A percentile compares a stretch with the other conserved stretches of the same genome.
Evolutionary conservation across 2,113 vertebrate species (phyloP).

Genomic region (Penelope pileata): DNA sequence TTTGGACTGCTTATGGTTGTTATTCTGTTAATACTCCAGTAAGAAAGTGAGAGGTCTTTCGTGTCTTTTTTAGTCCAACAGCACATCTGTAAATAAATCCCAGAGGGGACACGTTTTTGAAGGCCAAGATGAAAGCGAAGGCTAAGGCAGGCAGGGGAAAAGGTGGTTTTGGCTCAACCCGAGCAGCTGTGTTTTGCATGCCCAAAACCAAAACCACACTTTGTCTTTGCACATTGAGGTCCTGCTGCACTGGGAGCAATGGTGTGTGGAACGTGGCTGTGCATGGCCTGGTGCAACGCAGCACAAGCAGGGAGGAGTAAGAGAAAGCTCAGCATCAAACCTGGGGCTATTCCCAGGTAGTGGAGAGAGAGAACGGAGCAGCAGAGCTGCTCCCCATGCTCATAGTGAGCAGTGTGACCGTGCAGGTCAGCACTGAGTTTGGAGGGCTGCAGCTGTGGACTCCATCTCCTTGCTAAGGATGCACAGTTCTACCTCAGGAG

Average conservation of each 20-base stretch:
- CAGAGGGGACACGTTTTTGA: background rate
- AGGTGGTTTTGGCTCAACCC: constrained; percentile 34
- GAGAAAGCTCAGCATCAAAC: background rate
- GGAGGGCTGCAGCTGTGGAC: background rate
- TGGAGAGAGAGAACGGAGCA: background rate
- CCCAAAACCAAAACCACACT: constrained; percentile 25
- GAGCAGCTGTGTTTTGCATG: background rate
- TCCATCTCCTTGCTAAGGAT: background rate
- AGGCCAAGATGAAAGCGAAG: background rate
- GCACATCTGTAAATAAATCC: background rate
- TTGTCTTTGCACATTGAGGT: background rate
- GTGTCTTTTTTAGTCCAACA: constrained; percentile 1
- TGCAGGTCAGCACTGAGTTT: background rate
- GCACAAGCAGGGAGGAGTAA: fast-evolving
- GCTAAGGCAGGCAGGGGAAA: constrained; percentile 12
- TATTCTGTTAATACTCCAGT: background rate
- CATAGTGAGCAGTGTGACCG: background rate
- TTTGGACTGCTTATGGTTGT: background rate
- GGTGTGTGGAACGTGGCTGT: fast-evolving
- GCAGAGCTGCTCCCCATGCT: background rate
- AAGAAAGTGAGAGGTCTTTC: constrained; percentile 48
- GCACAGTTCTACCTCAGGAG: background rate
- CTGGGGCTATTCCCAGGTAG: background rate
- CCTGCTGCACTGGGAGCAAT: fast-evolving
- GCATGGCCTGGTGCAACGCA: fast-evolving